Evolutionary conservation across 2,113 vertebrate genomes (phyloP).

Genomic region (Sarotherodon lohbergeri): DNA sequence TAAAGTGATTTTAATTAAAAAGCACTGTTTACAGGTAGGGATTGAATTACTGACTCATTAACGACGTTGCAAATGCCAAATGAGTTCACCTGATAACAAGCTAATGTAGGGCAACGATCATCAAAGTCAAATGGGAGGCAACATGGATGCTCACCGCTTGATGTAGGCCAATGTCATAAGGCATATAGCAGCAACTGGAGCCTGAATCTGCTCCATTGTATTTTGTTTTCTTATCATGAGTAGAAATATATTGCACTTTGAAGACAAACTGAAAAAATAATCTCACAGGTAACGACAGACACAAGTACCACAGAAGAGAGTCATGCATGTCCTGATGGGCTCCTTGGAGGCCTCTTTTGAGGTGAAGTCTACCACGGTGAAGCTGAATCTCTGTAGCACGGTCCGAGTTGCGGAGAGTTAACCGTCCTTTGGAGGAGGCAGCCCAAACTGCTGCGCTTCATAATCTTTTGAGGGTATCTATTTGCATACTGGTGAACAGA

Average conservation of each 20-base stretch:
- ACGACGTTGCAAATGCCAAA: conserved; percentile 4
- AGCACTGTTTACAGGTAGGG: conserved; percentile 24
- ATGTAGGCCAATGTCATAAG: conserved; percentile 64
- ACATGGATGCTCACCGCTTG: conserved; percentile 34
- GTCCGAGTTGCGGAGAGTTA: not conserved
- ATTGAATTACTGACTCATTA: not conserved
- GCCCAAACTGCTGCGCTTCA: not conserved
- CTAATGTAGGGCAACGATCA: not conserved
- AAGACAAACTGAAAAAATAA: conserved; percentile 63
- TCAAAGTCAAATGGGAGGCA: conserved; percentile 45
- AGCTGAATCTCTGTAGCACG: conserved; percentile 35
- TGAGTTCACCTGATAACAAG: conserved; percentile 7
- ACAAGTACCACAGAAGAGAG: conserved; percentile 48
- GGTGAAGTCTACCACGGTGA: conserved; percentile 25
- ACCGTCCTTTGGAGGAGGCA: not conserved
- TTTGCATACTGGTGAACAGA: conserved; percentile 27
- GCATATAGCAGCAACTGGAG: conserved; percentile 69
- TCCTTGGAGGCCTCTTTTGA: conserved; percentile 41
- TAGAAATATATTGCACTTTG: conserved; percentile 77
- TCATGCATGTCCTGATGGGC: conserved; percentile 57
- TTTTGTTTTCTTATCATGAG: conserved; percentile 39
- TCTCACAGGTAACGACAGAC: conserved; percentile 58
- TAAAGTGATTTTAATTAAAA: conserved; percentile 45
- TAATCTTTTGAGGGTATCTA: not conserved
- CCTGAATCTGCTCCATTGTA: conserved; percentile 11